These are phyloP conservation scores for Schrankia costaestrigalis DNA, from an alignment of 2,888 invertebrate genomes.

Conservation along the genomic window DNA sequence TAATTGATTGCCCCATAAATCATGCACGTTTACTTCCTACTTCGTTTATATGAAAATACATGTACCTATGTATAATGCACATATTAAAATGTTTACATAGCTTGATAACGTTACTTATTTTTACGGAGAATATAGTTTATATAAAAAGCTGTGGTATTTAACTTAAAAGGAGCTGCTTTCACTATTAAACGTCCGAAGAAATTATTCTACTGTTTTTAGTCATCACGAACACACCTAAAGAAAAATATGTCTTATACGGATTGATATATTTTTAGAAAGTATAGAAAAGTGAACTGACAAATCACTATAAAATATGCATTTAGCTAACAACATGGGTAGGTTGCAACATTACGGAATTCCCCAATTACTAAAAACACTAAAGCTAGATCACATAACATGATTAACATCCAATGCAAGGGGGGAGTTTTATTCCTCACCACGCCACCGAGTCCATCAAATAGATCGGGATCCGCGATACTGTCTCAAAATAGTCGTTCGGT, in stretches of 20 bases:
- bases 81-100: conserved; percentile 7
- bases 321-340: conserved; percentile 14
- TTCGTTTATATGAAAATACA: conserved; percentile 20
- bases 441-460: conserved; percentile 70
- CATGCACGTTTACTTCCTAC: conserved; percentile 26
- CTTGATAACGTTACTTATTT: conserved; percentile 1
- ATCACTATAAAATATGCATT: no score
- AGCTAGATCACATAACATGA: conserved; percentile 58
- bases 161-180: no score
- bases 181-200: no score
- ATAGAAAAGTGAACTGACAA: no score
- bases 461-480: conserved; percentile 65
- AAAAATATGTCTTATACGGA: no score
- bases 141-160: no score
- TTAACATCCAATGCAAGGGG: conserved; percentile 54
- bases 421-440: conserved; percentile 43
- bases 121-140: no score
- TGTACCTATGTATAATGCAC: conserved; percentile 11
- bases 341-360: conserved; percentile 40
- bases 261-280: no score
- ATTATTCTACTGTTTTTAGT: no score
- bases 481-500: conserved; percentile 58
- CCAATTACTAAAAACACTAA: conserved; percentile 51
- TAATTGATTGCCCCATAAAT: conserved; percentile 36
- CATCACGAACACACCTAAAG: no score